Percentiles rank a stretch among this genome's conserved stretches.
Conservation (phyloP, 2,797 vertebrate species). For the Ispidina picta region DNA sequence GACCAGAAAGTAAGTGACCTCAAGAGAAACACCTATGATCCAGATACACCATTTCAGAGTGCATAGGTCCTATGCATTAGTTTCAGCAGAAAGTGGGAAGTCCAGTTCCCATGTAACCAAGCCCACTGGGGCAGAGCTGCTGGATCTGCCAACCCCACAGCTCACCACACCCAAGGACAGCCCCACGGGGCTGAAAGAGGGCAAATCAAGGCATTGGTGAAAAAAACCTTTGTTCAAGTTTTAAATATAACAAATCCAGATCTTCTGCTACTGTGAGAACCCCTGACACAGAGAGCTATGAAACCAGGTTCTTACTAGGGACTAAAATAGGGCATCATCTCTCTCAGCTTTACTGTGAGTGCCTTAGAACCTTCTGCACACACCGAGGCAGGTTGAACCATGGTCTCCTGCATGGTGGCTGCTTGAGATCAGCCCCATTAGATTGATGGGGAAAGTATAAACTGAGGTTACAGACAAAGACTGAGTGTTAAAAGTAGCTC, state of each 20-base stretch:
- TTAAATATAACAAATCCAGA: not conserved
- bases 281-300: not conserved
- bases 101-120: not conserved
- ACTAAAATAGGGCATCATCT: not conserved
- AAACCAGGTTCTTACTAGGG: not conserved
- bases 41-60: not conserved
- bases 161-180: not conserved
- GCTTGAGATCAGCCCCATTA: rapidly evolving
- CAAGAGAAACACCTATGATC: not conserved
- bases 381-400: not conserved
- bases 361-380: not conserved
- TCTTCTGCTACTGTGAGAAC: not conserved
- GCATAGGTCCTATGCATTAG: not conserved
- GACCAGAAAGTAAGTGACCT: not conserved
- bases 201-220: rapidly evolving
- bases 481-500: not conserved
- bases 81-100: not conserved
- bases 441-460: not conserved
- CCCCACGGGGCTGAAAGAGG: rapidly evolving
- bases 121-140: not conserved
- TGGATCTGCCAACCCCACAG: not conserved
- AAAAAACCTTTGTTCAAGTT: not conserved
- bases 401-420: rapidly evolving
- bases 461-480: not conserved
- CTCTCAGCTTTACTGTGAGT: not conserved